Evolutionary conservation across 2,797 vertebrate genomes (phyloP).

Genomic region (Perdix hodgsoniae): DNA sequence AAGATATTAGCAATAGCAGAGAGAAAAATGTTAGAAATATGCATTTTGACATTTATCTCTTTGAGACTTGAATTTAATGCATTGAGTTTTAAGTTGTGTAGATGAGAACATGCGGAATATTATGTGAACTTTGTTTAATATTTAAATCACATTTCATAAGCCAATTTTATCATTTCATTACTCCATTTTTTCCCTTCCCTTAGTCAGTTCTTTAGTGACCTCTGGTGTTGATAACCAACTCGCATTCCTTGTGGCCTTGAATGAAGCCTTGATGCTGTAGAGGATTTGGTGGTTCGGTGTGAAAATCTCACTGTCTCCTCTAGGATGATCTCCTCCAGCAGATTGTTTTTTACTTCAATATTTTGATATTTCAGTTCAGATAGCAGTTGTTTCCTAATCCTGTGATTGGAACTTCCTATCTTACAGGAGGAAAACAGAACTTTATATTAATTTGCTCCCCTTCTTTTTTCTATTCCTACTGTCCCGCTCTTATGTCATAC

Average conservation of each 20-base stretch:
- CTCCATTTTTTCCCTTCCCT: background rate
- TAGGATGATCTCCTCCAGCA: too few species aligned
- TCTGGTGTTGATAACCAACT: constrained; percentile 57
- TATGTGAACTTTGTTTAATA: constrained; percentile 77
- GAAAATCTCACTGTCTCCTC: background rate
- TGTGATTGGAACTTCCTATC: background rate
- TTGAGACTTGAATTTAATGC: constrained; percentile 59
- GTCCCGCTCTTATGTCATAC: background rate
- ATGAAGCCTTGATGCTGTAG: background rate
- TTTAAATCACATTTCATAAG: constrained; percentile 75
- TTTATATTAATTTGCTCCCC: background rate
- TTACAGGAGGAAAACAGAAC: background rate
- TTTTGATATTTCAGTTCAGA: background rate
- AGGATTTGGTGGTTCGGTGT: background rate
- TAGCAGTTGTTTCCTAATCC: background rate
- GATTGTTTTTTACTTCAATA: background rate
- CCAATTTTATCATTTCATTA: constrained; percentile 64
- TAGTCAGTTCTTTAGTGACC: constrained; percentile 66
- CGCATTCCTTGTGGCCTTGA: background rate
- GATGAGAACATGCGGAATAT: constrained; percentile 67
- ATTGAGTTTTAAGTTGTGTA: constrained; percentile 69
- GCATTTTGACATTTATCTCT: constrained; percentile 72
- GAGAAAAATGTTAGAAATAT: constrained; percentile 69
- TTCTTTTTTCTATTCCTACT: background rate
- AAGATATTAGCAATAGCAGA: constrained; percentile 45